Percentiles rank a stretch among this genome's conserved stretches.
These are phyloP conservation scores for Lampropteryx suffumata DNA, from an alignment of 2,888 invertebrate genomes.

Conservation along the genomic window DNA sequence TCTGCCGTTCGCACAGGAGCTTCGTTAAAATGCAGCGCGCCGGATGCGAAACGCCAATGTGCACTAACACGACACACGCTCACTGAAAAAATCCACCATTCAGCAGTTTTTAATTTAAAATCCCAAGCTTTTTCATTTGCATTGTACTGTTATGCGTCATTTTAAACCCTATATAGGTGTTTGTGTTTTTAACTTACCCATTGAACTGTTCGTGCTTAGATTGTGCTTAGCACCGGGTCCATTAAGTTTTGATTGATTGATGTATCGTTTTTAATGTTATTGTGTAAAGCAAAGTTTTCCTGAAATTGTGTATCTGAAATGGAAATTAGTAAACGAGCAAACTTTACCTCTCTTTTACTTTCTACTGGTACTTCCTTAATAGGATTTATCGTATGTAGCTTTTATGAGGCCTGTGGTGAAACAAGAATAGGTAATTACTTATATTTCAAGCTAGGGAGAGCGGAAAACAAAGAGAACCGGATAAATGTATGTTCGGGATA, in stretches of 20 bases:
- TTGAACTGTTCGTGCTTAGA: conserved; percentile 30
- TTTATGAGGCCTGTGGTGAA: too few species aligned
- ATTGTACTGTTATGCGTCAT: conserved; percentile 51
- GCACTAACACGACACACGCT: conserved; percentile 55
- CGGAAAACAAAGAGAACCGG: conserved; percentile 48
- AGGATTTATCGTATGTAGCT: too few species aligned
- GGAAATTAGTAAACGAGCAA: conserved; percentile 1
- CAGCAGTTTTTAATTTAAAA: conserved; percentile 61
- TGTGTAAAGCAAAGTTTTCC: conserved; percentile 17
- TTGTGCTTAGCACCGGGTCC: conserved; percentile 26
- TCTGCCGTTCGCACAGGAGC: conserved; percentile 36
- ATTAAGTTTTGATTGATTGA: conserved; percentile 34
- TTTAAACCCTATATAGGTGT: conserved; percentile 30
- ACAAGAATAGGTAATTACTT: conserved; percentile 30
- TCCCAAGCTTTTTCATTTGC: conserved; percentile 43
- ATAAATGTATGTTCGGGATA: conserved; percentile 52
- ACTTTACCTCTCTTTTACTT: too few species aligned
- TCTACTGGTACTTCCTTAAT: too few species aligned
- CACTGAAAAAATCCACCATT: conserved; percentile 51
- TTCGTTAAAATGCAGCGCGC: conserved; percentile 70
- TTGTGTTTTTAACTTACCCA: not conserved
- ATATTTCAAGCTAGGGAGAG: conserved; percentile 33
- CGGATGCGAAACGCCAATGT: conserved; percentile 65
- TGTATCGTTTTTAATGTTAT: conserved; percentile 29
- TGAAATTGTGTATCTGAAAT: conserved; percentile 6